phyloP scores from a whole-genome alignment of 2,888 invertebrate species.

The Gryllus longicercus region DNA sequence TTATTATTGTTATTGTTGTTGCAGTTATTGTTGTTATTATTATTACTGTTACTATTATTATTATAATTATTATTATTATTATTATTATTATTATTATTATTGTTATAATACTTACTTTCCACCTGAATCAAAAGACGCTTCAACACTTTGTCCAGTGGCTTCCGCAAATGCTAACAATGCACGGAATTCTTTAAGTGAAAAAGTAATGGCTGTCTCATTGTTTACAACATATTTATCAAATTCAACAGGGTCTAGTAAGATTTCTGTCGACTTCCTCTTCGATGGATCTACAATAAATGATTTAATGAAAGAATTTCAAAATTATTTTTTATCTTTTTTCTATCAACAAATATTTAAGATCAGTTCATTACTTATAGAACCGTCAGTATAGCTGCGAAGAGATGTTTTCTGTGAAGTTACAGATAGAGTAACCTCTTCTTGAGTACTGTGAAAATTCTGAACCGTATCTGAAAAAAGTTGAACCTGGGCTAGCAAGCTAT shows the following conservation, averaged over 20 bases:
- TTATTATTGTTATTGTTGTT: not conserved
- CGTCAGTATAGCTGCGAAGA: conserved; percentile 76
- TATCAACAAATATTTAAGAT: not conserved
- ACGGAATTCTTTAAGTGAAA: conserved; percentile 79
- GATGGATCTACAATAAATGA: conserved; percentile 52
- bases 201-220: conserved; percentile 70
- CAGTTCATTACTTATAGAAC: conserved; percentile 49
- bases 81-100: conserved; percentile 18
- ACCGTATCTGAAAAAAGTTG: conserved; percentile 70
- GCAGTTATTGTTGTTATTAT: conserved; percentile 22
- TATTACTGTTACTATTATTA: conserved; percentile 22
- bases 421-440: conserved; percentile 79
- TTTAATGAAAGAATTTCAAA: not conserved
- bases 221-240: conserved; percentile 66
- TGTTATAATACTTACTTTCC: conserved; percentile 58
- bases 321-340: not conserved
- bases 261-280: conserved; percentile 73
- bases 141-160: conserved; percentile 62
- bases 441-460: conserved; percentile 72
- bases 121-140: conserved; percentile 69
- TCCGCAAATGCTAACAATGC: conserved; percentile 79
- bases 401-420: conserved; percentile 60
- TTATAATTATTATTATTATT: conserved; percentile 20
- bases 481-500: conserved; percentile 58
- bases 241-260: conserved; percentile 67